Conservation (phyloP, 2,888 invertebrate genomes). For the Macrosiphum euphorbiae region DNA sequence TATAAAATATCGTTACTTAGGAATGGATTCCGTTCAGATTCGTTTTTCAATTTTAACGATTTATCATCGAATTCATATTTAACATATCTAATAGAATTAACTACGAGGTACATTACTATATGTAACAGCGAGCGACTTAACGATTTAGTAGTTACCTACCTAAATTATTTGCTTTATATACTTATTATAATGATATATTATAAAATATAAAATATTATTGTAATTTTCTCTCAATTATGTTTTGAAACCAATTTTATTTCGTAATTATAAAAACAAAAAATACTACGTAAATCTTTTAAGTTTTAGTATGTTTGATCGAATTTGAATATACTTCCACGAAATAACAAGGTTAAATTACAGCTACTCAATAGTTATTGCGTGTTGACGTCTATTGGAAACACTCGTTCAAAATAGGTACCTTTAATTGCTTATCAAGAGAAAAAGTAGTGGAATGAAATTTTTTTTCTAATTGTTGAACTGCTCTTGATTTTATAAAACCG, state of each 20-base stretch:
- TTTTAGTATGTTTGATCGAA: background rate
- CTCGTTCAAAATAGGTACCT: background rate
- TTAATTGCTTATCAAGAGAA: background rate
- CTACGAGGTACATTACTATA: background rate
- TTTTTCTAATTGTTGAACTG: background rate
- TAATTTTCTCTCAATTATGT: background rate
- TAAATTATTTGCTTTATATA: background rate
- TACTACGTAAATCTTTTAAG: background rate
- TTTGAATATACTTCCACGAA: background rate
- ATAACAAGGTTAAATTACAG: background rate
- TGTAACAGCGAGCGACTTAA: background rate
- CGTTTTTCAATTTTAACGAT: background rate
- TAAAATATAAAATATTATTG: background rate
- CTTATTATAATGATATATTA: background rate
- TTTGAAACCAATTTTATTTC: background rate
- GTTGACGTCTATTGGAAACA: background rate
- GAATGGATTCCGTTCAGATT: background rate
- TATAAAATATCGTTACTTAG: background rate
- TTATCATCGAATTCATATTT: background rate
- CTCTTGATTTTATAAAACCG: background rate
- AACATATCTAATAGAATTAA: background rate
- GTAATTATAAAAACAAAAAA: background rate
- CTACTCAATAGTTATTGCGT: slow-evolving; percentile 6
- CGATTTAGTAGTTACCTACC: background rate
- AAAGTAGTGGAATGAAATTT: background rate